Base-by-base conservation (phyloP, 2,113 vertebrate species). In the Uria aalge region DNA sequence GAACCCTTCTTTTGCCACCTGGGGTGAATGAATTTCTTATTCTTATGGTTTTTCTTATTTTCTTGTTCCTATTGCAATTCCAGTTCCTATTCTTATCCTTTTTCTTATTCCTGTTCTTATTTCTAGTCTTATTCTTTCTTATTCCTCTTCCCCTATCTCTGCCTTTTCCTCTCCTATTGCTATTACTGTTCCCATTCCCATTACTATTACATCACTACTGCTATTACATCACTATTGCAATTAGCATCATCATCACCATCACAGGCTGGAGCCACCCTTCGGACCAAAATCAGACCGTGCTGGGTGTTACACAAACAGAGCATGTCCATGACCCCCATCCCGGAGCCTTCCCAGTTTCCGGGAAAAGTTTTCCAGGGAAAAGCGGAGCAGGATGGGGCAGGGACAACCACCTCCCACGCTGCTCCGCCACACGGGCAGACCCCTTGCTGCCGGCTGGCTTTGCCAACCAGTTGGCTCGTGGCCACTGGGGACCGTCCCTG, bases 361-460 rank as follows among this genome's bases (percentile, higher is more conserved):
- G 32, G 40, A 27, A 15, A 3, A 45, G 27, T 2, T 9, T 2
- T 8, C 15, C 19, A 18, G 47, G 57, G 41, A 11, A 11, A 45
- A 56, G 40, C 7, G 2, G 21, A 32, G 34, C 41, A 50, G 75
- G 41, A 36, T 0, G 5, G 91, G 66, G 36, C 60, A 68, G 74
- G 11, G 36, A 6, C 1, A 6, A 56, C 73, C 0, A 3, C 12
- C 30, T 53, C 62, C 78, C 5, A 0, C 0, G 2, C 24, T 24
- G 57, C 43, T 63, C 6, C 0, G 2, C 34, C 22, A 23, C 36
- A 15, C 1, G 2, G 26, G 12, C 71, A 62, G 72, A 30, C 3
- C 6, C 38, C 29, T 24, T 3, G 16, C 34, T 47, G 21, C 15
- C 1, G 3, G 57, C 41, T 22, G 63, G 24, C 66, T 76, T 50